These are phyloP conservation scores for Tamandua tetradactyla DNA, from an alignment of 2,797 vertebrate genomes.

Conservation along the genomic window DNA sequence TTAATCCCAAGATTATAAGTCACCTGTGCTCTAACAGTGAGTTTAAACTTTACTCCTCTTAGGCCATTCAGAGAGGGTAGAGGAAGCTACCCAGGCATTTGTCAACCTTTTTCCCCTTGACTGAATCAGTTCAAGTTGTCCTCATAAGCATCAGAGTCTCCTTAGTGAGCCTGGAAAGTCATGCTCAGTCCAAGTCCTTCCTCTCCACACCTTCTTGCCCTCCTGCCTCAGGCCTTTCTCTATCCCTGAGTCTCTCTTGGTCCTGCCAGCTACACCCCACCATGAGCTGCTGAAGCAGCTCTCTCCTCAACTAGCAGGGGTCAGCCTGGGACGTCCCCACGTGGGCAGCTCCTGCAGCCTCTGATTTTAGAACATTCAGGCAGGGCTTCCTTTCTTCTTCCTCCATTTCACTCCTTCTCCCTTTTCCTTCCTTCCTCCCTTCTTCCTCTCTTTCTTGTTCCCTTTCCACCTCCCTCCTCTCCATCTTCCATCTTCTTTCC, in stretches of 20 bases:
- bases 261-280: too few species aligned
- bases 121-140: background rate
- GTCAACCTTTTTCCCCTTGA: background rate
- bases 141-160: background rate
- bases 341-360: background rate
- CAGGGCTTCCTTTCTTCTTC: background rate
- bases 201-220: accelerated
- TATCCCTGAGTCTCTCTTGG: accelerated
- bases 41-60: background rate
- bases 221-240: background rate
- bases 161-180: background rate
- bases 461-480: accelerated
- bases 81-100: background rate
- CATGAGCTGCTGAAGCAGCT: background rate
- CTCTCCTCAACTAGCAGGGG: too few species aligned
- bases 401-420: background rate
- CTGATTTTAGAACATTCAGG: background rate
- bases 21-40: background rate
- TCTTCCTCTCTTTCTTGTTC: too few species aligned
- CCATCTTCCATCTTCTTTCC: background rate
- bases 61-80: background rate
- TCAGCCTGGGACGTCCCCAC: too few species aligned
- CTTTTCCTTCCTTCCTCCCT: accelerated
- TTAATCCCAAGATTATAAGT: background rate
- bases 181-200: background rate